These are phyloP conservation scores for Trochalopteron elliotii DNA, from an alignment of 2,113 vertebrate genomes.

Conservation along the genomic window DNA sequence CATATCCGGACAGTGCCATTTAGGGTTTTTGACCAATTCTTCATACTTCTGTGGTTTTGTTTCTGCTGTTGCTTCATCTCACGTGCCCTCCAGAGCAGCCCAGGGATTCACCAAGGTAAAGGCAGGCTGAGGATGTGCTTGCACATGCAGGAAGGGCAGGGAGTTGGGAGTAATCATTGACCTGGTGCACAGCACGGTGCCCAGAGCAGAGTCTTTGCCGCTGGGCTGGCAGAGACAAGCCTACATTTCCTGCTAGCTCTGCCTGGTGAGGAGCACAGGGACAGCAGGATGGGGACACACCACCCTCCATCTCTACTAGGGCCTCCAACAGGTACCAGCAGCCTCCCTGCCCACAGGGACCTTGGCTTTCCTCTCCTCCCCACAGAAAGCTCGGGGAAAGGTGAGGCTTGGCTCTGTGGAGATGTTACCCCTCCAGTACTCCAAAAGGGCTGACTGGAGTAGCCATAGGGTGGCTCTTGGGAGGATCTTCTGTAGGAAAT, in stretches of 20 bases:
- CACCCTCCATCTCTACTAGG: neutral
- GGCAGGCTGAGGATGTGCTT: neutral
- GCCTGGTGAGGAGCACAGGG: neutral
- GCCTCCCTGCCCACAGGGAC: no score
- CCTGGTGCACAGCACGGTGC: accelerated
- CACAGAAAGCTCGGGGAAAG: neutral
- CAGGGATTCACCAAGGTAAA: neutral
- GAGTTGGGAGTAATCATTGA: accelerated
- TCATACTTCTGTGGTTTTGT: neutral
- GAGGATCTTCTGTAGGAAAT: neutral
- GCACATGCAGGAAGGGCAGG: neutral
- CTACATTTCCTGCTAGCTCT: neutral
- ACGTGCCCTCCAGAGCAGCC: neutral
- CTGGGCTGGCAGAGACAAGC: neutral
- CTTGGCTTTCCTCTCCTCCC: neutral
- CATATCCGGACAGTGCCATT: neutral
- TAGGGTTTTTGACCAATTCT: neutral
- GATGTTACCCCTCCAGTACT: neutral
- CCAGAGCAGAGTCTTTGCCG: neutral
- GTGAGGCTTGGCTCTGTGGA: neutral
- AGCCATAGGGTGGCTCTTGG: neutral
- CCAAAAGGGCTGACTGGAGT: accelerated
- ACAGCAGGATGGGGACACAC: neutral
- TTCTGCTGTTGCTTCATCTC: neutral
- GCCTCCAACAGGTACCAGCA: no score